Evolutionary conservation across 2,888 invertebrate genomes (phyloP), one percentile per base, ranked within the genome.

Genomic region (Fissipunctia ypsillon): DNA sequence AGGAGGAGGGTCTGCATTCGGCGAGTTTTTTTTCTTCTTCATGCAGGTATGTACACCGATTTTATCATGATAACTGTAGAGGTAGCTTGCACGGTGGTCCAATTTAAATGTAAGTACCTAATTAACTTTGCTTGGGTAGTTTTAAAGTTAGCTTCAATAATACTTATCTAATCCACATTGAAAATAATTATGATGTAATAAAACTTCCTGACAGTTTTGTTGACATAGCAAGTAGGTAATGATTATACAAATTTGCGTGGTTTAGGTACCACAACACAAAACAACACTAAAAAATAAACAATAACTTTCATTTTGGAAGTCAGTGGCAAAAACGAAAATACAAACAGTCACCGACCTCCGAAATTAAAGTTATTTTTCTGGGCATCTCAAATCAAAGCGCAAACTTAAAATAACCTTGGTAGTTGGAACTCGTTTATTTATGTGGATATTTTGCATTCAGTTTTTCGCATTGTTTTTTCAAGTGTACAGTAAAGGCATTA

Each of bases 401-500:
- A 16, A 50, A 54, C 6, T n/a, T 16, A 28, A 48, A 25, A 48
- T 56, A 19, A 45, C n/a, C 28, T 56, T 57, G 22, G 16, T 16
- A 38, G 10, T 38, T n/a, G 19, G 19, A 19, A 54, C 16, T 28
- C 10, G 3, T 25, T 45, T 50, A 28, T n/a, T 3, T 6, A 25
- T n/a, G n/a, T n/a, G n/a, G 5, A 45, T 65, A 14, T 25, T 50
- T 10, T 45, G 28, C 38, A 54, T 22, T 45, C 35, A 9, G 25
- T 16, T 72, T 71, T 52, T 70, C 35, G n/a, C 19, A 16, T 52
- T 25, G 38, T 9, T 41, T 68, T 68, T 45, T 38, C 10, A 22
- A 25, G 35, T 28, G 16, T 25, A 10, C 28, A n/a, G n/a, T n/a
- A n/a, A n/a, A 38, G 0, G 12, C 22, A 28, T 12, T 19, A 22